Evolutionary conservation across 2,113 vertebrate genomes (phyloP), one percentile per base, ranked within the genome.

Genomic region (Theristicus caerulescens): DNA sequence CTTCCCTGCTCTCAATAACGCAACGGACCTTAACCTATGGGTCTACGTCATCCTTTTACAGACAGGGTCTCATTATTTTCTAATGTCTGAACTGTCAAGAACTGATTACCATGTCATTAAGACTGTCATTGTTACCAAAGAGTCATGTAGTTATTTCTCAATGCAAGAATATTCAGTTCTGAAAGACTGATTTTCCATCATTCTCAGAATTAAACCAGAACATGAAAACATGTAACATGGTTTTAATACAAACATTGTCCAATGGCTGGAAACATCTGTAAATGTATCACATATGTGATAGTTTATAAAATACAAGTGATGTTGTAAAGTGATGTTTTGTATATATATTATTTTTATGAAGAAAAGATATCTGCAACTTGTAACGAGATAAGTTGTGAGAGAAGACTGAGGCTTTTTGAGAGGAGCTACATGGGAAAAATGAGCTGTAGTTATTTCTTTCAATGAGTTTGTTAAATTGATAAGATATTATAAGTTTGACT

Each of bases 151-250:
- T 7, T 82, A 42, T 72, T 66, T 65, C 38, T 76, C 19, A 42
- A 9, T 40, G 47, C 32, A 79, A 64, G 73, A 44, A 72, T 72
- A 78, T 91, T 71, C 36, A 76, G 16, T 90, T 92, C 59, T 42
- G 67, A 74, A 80, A 76, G 59, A 80, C 18, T 93, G 87, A 82
- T 52, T 67, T 72, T 70, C 91, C 49, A 82, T 62, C 32, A 16
- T 94, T 92, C 80, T 82, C 42, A 94, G 29, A 67, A 94, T 95
- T 92, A 94, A 88, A 62, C 31, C 80, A 96, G 93, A 96, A 97
- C 24, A 26, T 62, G 34, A 86, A 96, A 95, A 94, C n/a, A 84
- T 34, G 83, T 93, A 94, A 96, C 46, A 49, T 38, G 42, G 72
- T 82, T 96, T 95, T 90, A 96, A 79, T 66, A 77, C 61, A 94